A percentile compares a stretch with the other conserved stretches of the same genome.
These are phyloP conservation scores for Synanceia verrucosa DNA, from an alignment of 2,797 vertebrate species.

Conservation along the genomic window DNA sequence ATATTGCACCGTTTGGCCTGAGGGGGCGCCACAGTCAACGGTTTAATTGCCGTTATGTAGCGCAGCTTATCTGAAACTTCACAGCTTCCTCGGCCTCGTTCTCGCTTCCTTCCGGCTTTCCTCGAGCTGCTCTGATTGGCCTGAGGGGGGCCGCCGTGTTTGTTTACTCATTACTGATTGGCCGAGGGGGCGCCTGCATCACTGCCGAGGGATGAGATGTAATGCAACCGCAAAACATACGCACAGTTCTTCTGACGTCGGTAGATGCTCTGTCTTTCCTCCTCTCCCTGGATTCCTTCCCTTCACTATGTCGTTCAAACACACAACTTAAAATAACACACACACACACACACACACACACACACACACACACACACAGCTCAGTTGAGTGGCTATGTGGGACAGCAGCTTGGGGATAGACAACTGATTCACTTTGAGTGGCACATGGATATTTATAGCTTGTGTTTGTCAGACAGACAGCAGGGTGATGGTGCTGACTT, in stretches of 20 bases:
- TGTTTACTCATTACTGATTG: conserved; percentile 51
- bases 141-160: conserved; percentile 34
- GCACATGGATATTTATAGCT: conserved; percentile 68
- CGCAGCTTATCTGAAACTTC: conserved; percentile 34
- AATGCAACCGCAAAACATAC: neutral
- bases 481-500: conserved; percentile 57
- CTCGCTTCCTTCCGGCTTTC: conserved; percentile 16
- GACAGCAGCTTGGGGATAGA: conserved; percentile 74
- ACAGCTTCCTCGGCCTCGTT: neutral
- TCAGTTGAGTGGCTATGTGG: conserved; percentile 70
- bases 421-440: conserved; percentile 75
- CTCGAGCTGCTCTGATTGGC: conserved; percentile 35
- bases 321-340: conserved; percentile 47
- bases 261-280: conserved; percentile 7
- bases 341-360: conserved; percentile 10
- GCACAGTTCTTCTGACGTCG: conserved; percentile 9
- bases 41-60: conserved; percentile 10
- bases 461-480: conserved; percentile 23
- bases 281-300: conserved; percentile 37
- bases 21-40: conserved; percentile 3
- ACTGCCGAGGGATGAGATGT: conserved; percentile 15
- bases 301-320: no score
- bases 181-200: conserved; percentile 46
- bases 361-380: conserved; percentile 41
- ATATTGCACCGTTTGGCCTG: conserved; percentile 1